Conservation (phyloP, 2,797 vertebrate species). For the Cichlasoma orientale region DNA sequence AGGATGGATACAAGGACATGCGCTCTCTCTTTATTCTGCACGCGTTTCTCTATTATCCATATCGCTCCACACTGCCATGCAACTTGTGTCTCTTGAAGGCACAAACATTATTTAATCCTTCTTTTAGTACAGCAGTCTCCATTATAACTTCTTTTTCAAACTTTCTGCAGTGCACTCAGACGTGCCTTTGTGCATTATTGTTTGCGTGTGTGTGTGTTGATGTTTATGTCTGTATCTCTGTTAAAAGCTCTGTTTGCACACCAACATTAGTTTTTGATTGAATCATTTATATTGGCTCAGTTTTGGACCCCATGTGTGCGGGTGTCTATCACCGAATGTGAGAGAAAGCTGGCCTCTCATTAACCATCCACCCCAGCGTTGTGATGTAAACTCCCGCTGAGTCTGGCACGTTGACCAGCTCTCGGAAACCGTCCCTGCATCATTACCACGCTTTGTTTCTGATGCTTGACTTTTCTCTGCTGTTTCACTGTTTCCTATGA, state of each 20-base stretch:
- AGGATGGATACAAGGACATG: conserved; percentile 45
- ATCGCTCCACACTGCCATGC: background rate
- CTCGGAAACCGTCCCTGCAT: conserved; percentile 54
- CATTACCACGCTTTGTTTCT: conserved; percentile 65
- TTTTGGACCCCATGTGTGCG: conserved; percentile 35
- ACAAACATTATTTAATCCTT: background rate
- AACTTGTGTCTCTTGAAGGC: background rate
- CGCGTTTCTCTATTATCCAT: conserved; percentile 1
- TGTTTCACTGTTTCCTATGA: conserved; percentile 8
- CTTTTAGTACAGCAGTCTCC: background rate
- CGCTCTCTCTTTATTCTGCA: background rate
- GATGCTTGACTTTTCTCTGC: conserved; percentile 27
- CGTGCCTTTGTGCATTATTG: background rate
- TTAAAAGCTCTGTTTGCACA: conserved; percentile 51
- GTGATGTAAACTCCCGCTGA: conserved; percentile 71
- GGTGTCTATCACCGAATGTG: conserved; percentile 7
- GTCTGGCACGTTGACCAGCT: conserved; percentile 66
- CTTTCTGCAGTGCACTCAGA: conserved; percentile 19
- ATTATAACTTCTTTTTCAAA: conserved; percentile 45
- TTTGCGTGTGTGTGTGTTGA: background rate
- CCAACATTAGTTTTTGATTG: conserved; percentile 52
- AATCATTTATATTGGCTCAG: conserved; percentile 59
- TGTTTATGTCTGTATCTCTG: background rate
- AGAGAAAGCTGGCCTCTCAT: conserved; percentile 55
- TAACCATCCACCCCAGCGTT: conserved; percentile 65